A percentile compares a stretch with the other conserved stretches of the same genome.
Conservation (phyloP, 2,888 invertebrate genomes). For the Eulithis prunata region DNA sequence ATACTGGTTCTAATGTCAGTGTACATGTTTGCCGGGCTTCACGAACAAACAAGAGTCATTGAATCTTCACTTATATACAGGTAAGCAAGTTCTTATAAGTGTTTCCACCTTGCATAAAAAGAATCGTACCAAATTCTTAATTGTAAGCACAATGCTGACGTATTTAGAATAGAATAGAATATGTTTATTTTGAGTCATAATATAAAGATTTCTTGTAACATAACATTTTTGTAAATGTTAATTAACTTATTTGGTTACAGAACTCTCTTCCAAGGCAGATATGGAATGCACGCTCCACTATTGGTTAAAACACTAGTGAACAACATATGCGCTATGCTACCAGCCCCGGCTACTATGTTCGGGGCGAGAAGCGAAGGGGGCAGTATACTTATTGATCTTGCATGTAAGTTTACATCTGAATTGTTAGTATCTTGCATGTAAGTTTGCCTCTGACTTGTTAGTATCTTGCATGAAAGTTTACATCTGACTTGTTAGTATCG, state of each 20-base stretch:
- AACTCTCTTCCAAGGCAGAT: slow-evolving; percentile 87
- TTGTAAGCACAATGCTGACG: too few species aligned
- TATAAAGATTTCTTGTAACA: too few species aligned
- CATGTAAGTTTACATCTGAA: slow-evolving; percentile 66
- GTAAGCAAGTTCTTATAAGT: too few species aligned
- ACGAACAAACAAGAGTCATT: slow-evolving; percentile 75
- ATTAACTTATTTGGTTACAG: slow-evolving; percentile 51
- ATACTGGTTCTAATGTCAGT: slow-evolving; percentile 94
- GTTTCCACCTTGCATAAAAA: too few species aligned
- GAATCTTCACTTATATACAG: slow-evolving; percentile 89
- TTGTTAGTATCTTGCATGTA: too few species aligned
- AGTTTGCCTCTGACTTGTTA: too few species aligned
- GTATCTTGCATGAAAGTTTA: too few species aligned
- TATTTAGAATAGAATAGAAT: too few species aligned
- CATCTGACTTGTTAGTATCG: too few species aligned
- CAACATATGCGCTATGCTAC: slow-evolving; percentile 87
- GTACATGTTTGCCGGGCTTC: slow-evolving; percentile 91
- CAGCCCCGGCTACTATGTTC: slow-evolving; percentile 89
- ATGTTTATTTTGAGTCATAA: too few species aligned
- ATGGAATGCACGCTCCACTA: slow-evolving; percentile 90
- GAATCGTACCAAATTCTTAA: too few species aligned
- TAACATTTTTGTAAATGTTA: too few species aligned
- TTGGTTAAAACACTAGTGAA: slow-evolving; percentile 92
- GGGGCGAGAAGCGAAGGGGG: slow-evolving; percentile 86
- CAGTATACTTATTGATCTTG: slow-evolving; percentile 92